Percentiles rank a stretch among this genome's conserved stretches.
phyloP scores from a whole-genome alignment of 2,113 vertebrate genomes.

The Bettongia penicillata region DNA sequence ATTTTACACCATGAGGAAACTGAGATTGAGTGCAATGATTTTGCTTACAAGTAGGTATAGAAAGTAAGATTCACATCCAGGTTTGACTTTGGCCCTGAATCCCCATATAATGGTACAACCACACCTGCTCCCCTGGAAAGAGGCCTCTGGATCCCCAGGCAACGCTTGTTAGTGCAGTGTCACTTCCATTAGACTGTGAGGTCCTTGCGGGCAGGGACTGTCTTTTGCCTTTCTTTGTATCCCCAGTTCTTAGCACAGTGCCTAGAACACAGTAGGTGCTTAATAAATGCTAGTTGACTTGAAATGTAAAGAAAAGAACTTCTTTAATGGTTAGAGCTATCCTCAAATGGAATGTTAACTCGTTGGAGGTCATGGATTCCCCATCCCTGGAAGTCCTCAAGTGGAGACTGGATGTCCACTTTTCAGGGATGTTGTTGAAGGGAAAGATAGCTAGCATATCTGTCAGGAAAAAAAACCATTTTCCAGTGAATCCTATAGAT shows the following conservation, averaged over 20 bases:
- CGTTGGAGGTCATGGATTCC: background rate
- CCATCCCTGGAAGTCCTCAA: background rate
- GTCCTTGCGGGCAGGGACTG: background rate
- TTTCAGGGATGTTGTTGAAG: background rate
- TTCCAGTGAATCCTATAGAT: background rate
- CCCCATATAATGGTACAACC: background rate
- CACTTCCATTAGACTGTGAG: background rate
- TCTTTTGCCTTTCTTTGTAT: background rate
- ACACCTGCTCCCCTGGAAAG: background rate
- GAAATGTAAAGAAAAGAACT: background rate
- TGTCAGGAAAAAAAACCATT: background rate
- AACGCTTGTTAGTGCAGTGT: background rate
- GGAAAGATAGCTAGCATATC: background rate
- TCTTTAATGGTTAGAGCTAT: background rate
- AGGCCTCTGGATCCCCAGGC: background rate
- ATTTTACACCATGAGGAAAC: background rate
- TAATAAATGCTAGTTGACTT: background rate
- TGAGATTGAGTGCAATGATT: background rate
- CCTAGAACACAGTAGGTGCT: background rate
- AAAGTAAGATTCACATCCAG: background rate
- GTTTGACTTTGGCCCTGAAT: background rate
- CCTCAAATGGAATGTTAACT: background rate
- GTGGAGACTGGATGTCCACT: background rate
- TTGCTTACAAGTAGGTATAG: background rate
- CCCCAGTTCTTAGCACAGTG: background rate